Evolutionary conservation across 2,888 invertebrate genomes (phyloP), one percentile per base, ranked within the genome.

Genomic region (Dryocosmus kuriphilus): DNA sequence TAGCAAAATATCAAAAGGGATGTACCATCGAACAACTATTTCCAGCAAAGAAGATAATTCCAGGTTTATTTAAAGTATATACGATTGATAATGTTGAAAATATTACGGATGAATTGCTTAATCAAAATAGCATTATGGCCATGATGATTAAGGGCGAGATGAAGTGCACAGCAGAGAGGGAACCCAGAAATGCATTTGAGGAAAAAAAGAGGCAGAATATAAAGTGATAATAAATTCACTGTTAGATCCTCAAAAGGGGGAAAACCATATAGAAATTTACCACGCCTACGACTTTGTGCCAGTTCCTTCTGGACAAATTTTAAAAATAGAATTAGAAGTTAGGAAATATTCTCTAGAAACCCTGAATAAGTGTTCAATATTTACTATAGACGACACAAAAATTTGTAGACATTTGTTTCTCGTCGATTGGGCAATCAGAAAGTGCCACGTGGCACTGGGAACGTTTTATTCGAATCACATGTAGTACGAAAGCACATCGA

Each of bases 1-100:
- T 80, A 35, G 78, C 74, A 51, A 81, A 80, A 55, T 81, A 81
- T 60, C 65, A 74, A n/a, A 81, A 80, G 73, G 79, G 78, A n/a
- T 55, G 35, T 60, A 71, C 46, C 22, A 74, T 77, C 30, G 51
- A 78, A 57, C 19, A 22, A n/a, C 24, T 79, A 16, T 79, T 76
- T 76, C 74, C 76, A 32, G 7, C 76, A 7, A 63, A 30, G 6
- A 22, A 55, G 46, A 61, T 8, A 24, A 62, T 71, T 41, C 60
- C 16, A 60, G 62, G 27, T 73, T 41, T 27, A 30, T 38, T 62
- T 30, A 19, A 32, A n/a, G 51, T 27, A 27, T 74, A 51, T 60
- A 62, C 46, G 35, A 27, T 79, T 57, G 19, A 79, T 32, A 38
- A 79, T 24, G 35, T 79, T 7, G 11, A 73, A 65, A 71, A 75